Evolutionary conservation across 1,140 invertebrate species (phyloP).

Genomic region (Dreissena rostriformis): DNA sequence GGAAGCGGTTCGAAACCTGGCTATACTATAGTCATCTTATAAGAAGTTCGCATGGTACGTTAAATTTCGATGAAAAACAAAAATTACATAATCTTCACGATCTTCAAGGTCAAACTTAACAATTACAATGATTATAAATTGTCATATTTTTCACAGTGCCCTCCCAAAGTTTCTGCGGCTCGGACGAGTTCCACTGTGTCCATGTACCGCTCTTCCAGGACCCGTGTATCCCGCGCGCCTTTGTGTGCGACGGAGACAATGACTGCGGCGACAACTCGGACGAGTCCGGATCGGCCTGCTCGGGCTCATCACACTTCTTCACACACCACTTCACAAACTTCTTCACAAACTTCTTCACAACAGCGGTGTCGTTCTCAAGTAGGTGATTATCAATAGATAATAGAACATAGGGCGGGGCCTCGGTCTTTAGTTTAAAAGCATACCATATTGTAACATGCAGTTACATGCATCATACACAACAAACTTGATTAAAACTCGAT

Average conservation of each 20-base stretch:
- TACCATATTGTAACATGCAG: no score
- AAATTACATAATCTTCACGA: background rate
- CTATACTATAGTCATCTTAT: background rate
- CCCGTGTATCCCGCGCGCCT: slow-evolving; percentile 28
- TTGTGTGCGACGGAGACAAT: slow-evolving; percentile 42
- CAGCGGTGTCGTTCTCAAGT: no score
- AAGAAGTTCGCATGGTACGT: background rate
- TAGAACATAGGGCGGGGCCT: no score
- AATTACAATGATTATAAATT: background rate
- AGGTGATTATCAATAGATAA: no score
- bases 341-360: no score
- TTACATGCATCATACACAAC: no score
- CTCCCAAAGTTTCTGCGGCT: background rate
- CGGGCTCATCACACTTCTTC: no score
- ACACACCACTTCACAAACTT: no score
- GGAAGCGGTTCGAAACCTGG: no score
- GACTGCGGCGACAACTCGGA: slow-evolving; percentile 44
- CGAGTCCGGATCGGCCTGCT: background rate
- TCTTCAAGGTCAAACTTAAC: background rate
- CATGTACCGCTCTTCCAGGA: background rate
- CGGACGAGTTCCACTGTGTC: background rate
- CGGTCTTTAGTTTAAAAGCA: no score
- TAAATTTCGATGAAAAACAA: background rate
- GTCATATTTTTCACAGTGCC: background rate
- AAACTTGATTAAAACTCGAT: no score